Conservation (phyloP, 2,888 invertebrate species). For the Stenodema calcarata region DNA sequence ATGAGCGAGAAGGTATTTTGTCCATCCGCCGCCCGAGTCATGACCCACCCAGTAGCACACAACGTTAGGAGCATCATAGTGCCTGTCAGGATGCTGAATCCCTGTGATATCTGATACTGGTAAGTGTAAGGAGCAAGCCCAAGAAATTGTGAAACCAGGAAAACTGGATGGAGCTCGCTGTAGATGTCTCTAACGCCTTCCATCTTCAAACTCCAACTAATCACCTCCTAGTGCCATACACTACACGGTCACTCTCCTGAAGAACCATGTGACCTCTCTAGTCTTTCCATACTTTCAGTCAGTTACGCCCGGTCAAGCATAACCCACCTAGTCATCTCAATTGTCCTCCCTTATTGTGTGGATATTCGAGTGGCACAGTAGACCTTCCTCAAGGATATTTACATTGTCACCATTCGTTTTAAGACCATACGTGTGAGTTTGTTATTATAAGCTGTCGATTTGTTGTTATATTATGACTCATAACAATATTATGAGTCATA, state of each 20-base stretch:
- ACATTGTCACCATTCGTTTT: too few relatives aligned
- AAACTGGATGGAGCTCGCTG: slow-evolving; percentile 47
- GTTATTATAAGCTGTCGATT: too few relatives aligned
- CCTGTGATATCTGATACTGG: slow-evolving; percentile 15
- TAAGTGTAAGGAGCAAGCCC: slow-evolving; percentile 49
- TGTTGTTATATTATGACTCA: too few relatives aligned
- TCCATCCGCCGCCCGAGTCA: slow-evolving; percentile 5
- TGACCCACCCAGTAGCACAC: neutral
- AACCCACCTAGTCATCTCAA: neutral
- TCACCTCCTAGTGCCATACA: neutral
- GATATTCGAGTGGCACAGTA: neutral
- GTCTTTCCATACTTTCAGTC: neutral
- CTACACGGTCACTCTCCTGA: too few relatives aligned
- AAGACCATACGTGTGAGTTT: too few relatives aligned
- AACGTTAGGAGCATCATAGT: neutral
- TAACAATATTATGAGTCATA: too few relatives aligned
- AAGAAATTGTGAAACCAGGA: slow-evolving; percentile 42
- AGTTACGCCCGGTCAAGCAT: neutral
- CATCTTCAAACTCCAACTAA: neutral
- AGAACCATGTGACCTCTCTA: too few relatives aligned
- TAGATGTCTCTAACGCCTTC: slow-evolving; percentile 39
- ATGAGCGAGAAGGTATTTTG: slow-evolving; percentile 48
- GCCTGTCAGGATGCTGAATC: neutral
- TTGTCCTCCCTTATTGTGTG: neutral
- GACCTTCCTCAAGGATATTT: neutral